Percentiles rank a stretch among this genome's conserved stretches.
phyloP scores from a whole-genome alignment of 2,888 invertebrate species.

The Xestia sexstrigata region DNA sequence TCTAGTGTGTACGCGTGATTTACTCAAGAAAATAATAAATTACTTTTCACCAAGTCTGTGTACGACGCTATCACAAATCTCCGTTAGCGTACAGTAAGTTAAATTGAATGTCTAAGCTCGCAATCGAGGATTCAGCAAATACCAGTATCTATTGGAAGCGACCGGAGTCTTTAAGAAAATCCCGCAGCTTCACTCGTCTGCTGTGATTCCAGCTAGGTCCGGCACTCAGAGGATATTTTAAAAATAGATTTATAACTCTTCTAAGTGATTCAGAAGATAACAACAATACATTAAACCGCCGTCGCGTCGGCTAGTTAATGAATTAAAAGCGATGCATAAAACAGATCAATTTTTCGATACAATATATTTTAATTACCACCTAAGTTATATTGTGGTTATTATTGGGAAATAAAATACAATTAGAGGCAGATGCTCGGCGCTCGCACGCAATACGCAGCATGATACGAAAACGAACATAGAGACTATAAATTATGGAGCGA shows the following conservation, averaged over 20 bases:
- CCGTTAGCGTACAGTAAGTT: slow-evolving; percentile 82
- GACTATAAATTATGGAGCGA: slow-evolving; percentile 40
- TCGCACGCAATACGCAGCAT: slow-evolving; percentile 38
- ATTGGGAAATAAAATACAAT: slow-evolving; percentile 48
- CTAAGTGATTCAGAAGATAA: slow-evolving; percentile 13
- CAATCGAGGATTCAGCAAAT: slow-evolving; percentile 85
- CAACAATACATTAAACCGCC: background rate
- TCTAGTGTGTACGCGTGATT: slow-evolving; percentile 43
- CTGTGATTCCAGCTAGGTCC: slow-evolving; percentile 66
- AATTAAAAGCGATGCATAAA: slow-evolving; percentile 20
- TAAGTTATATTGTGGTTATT: slow-evolving; percentile 23
- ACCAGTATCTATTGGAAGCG: slow-evolving; percentile 83
- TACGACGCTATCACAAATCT: slow-evolving; percentile 79
- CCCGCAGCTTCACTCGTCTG: slow-evolving; percentile 78
- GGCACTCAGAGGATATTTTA: slow-evolving; percentile 56
- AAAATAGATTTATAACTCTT: slow-evolving; percentile 48
- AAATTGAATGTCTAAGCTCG: slow-evolving; percentile 87
- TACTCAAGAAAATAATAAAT: slow-evolving; percentile 68
- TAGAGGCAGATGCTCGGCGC: slow-evolving; percentile 28
- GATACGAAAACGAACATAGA: slow-evolving; percentile 36
- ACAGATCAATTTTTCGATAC: background rate
- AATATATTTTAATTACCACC: slow-evolving; percentile 23
- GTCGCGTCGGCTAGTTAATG: background rate
- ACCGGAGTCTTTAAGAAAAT: slow-evolving; percentile 83
- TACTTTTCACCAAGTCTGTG: slow-evolving; percentile 67